Conservation (phyloP, 2,113 vertebrate genomes). For the Gavia stellata region DNA sequence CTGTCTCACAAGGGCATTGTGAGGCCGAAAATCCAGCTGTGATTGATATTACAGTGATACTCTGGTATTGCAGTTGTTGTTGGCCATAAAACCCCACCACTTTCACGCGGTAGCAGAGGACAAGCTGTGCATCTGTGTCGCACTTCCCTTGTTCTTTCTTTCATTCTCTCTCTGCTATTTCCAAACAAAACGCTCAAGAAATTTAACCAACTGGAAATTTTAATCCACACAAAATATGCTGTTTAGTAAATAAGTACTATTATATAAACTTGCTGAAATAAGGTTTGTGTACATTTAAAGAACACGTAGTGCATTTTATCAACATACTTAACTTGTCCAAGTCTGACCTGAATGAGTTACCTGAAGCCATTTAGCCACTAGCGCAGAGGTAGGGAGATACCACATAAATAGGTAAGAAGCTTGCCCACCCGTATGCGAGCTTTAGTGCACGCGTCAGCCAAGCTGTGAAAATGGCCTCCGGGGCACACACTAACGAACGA, state of each 20-base stretch:
- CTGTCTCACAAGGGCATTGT: background rate
- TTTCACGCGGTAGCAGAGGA: background rate
- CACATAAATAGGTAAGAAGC: background rate
- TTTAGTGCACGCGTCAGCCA: background rate
- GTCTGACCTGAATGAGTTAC: background rate
- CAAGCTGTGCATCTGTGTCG: accelerated
- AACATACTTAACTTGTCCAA: background rate
- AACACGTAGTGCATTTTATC: background rate
- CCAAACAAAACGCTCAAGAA: background rate
- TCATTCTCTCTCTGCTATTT: background rate
- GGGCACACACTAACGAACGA: background rate
- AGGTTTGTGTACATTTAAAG: background rate
- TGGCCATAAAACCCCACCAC: background rate
- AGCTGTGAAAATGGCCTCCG: background rate
- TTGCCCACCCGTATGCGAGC: background rate
- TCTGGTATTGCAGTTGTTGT: no score
- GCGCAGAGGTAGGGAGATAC: background rate
- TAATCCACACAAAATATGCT: background rate
- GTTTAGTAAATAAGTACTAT: background rate
- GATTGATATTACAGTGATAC: background rate
- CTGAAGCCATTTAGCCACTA: background rate
- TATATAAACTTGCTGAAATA: background rate
- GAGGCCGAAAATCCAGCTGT: background rate
- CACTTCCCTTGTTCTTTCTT: background rate
- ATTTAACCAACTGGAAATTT: background rate